Base-by-base conservation (phyloP, 2,888 invertebrate genomes). In the Esperia sulphurella region DNA sequence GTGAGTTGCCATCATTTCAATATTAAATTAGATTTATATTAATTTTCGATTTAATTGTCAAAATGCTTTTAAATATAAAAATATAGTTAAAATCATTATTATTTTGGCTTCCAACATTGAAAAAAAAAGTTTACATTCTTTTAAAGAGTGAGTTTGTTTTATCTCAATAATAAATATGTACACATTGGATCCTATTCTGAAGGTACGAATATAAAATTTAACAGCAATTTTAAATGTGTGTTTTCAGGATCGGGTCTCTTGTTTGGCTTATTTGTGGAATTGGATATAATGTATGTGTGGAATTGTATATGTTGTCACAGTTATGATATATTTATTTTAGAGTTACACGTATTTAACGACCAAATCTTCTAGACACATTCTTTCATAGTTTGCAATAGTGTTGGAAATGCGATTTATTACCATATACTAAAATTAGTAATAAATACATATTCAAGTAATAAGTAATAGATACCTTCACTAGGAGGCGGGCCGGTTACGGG, bases 251-350 rank as follows among this genome's bases (percentile, higher is more conserved):
- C n/a, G n/a, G n/a, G n/a, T n/a, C n/a, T n/a, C n/a, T 49, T 30
- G 41, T 46, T 58, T 21, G 21, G 68, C 65, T 71, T 69, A 41
- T 54, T 64, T 71, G 64, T 76, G 76, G 68, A 71, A 70, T 77
- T 75, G 75, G 76, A 65, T 68, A 64, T 3, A 3, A 21, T 21
- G 21, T 21, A 21, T 21, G 21, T 21, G n/a, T n/a, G n/a, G n/a
- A n/a, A n/a, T n/a, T 71, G 76, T 78, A 68, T 61, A 49, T 47
- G 35, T 7, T 7, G 31, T 35, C 3, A n/a, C 35, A 31, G 10
- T 31, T 31, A 7, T 2, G 31, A n/a, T 35, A 3, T n/a, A n/a
- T 31, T 9, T 31, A 31, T 5, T 4, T n/a, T n/a, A n/a, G n/a
- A n/a, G n/a, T n/a, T n/a, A n/a, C n/a, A n/a, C n/a, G n/a, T n/a